Evolutionary conservation across 2,888 invertebrate species (phyloP), one percentile per base, ranked within the genome.

Genomic region (Fragum fragum): DNA sequence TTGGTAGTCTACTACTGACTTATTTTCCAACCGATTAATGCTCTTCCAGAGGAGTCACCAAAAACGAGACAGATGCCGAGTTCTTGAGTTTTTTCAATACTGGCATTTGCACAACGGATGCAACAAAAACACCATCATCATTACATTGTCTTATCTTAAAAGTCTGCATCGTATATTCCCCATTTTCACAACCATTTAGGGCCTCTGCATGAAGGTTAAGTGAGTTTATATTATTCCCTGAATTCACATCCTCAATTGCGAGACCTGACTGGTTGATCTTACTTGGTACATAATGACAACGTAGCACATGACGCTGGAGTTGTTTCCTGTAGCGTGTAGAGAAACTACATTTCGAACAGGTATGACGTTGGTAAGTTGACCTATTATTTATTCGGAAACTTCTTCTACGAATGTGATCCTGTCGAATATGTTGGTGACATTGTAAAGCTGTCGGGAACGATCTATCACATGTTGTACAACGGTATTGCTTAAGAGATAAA

Each of bases 71-170:
- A 91, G 98, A 98, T 91, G 98, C 96, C 90, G 97, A 97, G 93
- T 97, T 96, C 93, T 97, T 97, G 93, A 98, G 96, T 95, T 97
- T 96, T 94, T 97, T 97, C 90, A 97, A 97, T 94, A 99, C 98
- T 87, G 99, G 98, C 95, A 99, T 96, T 95, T 98, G 98, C 95
- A 99, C 98, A 92, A 98, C 96, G 91, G 98, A 98, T 89, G 98
- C 73, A 28, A 86, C 86, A 78, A 86, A 84, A 18, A 84, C 81
- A 29, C 81, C 84, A 55, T 86, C 85, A 0, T 81, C 83, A 71
- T 81, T 81, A 61, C 80, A 88, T 73, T 91, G 90, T 73, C 90
- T 87, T 29, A 93, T 82, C 47, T 85, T 84, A 95, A 98, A 99
- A 79, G 98, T 97, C 95, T 98, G 98, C 98, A 98, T 98, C 89